phyloP scores from a whole-genome alignment of 2,113 vertebrate species.

The Cyanistes caeruleus region DNA sequence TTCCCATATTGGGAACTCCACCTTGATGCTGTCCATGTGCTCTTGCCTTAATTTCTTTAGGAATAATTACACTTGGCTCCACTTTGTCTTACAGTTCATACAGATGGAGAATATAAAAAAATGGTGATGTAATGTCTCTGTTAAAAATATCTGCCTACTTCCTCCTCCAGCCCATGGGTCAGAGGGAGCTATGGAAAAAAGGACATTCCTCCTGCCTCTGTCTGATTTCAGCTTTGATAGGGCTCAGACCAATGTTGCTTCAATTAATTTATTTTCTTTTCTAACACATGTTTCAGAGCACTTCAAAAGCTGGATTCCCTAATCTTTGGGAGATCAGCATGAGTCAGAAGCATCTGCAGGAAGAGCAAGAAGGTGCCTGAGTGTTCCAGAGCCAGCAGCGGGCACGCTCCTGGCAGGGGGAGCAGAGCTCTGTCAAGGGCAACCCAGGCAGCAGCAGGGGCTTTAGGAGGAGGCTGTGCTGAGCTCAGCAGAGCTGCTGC shows the following conservation, averaged over 20 bases:
- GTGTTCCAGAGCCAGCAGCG: accelerated
- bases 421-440: neutral
- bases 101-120: constrained; percentile 3
- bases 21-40: neutral
- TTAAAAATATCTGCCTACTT: constrained; percentile 34
- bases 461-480: neutral
- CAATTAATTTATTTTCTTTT: constrained; percentile 33
- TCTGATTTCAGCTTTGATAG: neutral
- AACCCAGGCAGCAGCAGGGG: neutral
- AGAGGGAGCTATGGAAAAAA: neutral
- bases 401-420: neutral
- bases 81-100: neutral
- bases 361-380: neutral
- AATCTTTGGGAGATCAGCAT: neutral
- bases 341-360: constrained; percentile 47
- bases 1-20: neutral
- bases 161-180: neutral
- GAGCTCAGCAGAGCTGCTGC: neutral
- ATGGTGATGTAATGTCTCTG: neutral
- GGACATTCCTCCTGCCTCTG: constrained; percentile 5
- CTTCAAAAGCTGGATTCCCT: neutral
- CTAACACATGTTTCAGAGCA: neutral
- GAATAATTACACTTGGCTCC: neutral
- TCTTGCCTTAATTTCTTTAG: neutral
- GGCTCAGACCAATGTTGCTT: neutral